Evolutionary conservation across 2,888 invertebrate genomes (phyloP).

Genomic region (Scotopteryx bipunctaria): DNA sequence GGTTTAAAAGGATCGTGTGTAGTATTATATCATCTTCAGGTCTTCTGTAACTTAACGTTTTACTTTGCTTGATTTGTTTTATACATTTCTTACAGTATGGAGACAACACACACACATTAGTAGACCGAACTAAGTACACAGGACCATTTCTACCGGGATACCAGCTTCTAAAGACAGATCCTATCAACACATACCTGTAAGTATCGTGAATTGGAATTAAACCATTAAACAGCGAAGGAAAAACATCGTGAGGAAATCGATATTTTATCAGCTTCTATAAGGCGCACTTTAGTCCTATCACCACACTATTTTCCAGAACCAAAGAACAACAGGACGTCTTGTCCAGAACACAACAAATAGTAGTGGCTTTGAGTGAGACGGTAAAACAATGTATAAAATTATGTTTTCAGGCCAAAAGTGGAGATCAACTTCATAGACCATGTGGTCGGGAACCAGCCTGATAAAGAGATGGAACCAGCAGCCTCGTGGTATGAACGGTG

Average conservation of each 20-base stretch:
- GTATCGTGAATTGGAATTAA: conserved; percentile 45
- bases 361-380: too few species aligned
- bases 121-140: conserved; percentile 92
- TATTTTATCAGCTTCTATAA: too few species aligned
- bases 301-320: background rate
- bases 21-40: too few species aligned
- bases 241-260: too few species aligned
- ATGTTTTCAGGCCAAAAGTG: conserved; percentile 83
- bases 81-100: conserved; percentile 88
- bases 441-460: conserved; percentile 98
- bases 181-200: conserved; percentile 85
- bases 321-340: too few species aligned
- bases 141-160: conserved; percentile 96
- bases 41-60: too few species aligned
- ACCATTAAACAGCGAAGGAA: too few species aligned
- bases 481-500: conserved; percentile 92
- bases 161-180: conserved; percentile 80
- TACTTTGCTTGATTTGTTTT: too few species aligned
- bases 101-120: conserved; percentile 97
- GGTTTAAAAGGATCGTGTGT: too few species aligned
- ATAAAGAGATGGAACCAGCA: conserved; percentile 93
- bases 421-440: conserved; percentile 97
- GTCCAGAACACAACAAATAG: too few species aligned
- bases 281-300: too few species aligned
- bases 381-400: too few species aligned